Conservation (phyloP, 2,888 invertebrate species). For the Homarus gammarus region DNA sequence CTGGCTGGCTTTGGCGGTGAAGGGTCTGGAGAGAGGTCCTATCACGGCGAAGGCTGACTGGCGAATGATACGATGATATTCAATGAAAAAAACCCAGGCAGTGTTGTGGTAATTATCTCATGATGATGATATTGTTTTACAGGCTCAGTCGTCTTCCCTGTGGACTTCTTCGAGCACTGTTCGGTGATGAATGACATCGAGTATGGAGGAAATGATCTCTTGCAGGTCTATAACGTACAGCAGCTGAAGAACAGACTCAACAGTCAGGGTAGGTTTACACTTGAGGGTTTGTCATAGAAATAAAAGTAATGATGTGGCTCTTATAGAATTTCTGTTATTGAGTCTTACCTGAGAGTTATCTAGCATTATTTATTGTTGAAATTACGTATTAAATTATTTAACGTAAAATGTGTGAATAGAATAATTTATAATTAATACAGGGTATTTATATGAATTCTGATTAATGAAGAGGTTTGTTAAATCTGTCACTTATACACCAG, state of each 20-base stretch:
- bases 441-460: too few relatives aligned
- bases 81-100: too few relatives aligned
- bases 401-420: not conserved
- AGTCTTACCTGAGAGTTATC: too few relatives aligned
- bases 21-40: too few relatives aligned
- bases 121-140: not conserved
- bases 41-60: too few relatives aligned
- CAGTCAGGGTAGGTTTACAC: slow-evolving; percentile 80
- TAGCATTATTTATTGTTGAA: too few relatives aligned
- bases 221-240: slow-evolving; percentile 95
- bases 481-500: slow-evolving; percentile 79
- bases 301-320: too few relatives aligned
- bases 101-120: too few relatives aligned
- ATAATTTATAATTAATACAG: not conserved
- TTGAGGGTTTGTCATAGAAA: not conserved
- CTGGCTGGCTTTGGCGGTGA: too few relatives aligned
- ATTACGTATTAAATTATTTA: not conserved
- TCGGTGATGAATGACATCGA: slow-evolving; percentile 94
- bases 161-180: slow-evolving; percentile 98
- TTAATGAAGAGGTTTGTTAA: not conserved
- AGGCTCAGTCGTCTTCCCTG: slow-evolving; percentile 87
- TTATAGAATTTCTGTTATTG: too few relatives aligned
- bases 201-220: slow-evolving; percentile 94
- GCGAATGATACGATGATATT: too few relatives aligned
- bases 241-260: slow-evolving; percentile 95